Conservation (phyloP, 2,113 vertebrate species). For the Percina caprodes region DNA sequence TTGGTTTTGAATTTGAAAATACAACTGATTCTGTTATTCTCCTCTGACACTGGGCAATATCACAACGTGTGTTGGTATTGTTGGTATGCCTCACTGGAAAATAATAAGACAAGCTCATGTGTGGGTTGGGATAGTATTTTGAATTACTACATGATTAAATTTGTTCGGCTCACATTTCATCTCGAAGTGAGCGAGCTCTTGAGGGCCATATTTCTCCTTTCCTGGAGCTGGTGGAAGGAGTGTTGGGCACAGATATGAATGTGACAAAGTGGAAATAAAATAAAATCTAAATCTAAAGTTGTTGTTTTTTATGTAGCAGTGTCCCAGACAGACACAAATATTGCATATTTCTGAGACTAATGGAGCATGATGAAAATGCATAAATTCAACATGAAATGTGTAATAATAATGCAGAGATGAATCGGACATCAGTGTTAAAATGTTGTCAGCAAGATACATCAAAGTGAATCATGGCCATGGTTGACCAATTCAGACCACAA, state of each 20-base stretch:
- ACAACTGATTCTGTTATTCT: conserved; percentile 48
- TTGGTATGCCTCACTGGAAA: conserved; percentile 48
- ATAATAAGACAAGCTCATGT: conserved; percentile 51
- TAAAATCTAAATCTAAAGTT: not conserved
- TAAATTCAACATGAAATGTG: not conserved
- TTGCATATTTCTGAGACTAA: not conserved
- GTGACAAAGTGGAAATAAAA: conserved; percentile 12
- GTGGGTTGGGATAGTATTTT: conserved; percentile 63
- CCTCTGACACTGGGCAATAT: conserved; percentile 66
- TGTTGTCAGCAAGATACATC: conserved; percentile 5
- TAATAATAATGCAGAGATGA: conserved; percentile 4
- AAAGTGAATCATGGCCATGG: conserved; percentile 2
- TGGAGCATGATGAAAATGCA: conserved; percentile 11
- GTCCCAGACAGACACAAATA: not conserved
- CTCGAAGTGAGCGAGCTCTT: conserved; percentile 34
- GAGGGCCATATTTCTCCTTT: conserved; percentile 38
- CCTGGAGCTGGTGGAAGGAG: conserved; percentile 8
- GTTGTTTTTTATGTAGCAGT: not conserved
- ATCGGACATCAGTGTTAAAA: not conserved
- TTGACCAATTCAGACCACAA: not conserved
- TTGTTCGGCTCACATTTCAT: conserved; percentile 57
- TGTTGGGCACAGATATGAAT: conserved; percentile 11
- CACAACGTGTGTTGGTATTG: conserved; percentile 26
- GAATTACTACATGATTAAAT: conserved; percentile 56
- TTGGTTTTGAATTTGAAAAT: conserved; percentile 66